phyloP scores from a whole-genome alignment of 2,113 vertebrate species.

The Chitala chitala region DNA sequence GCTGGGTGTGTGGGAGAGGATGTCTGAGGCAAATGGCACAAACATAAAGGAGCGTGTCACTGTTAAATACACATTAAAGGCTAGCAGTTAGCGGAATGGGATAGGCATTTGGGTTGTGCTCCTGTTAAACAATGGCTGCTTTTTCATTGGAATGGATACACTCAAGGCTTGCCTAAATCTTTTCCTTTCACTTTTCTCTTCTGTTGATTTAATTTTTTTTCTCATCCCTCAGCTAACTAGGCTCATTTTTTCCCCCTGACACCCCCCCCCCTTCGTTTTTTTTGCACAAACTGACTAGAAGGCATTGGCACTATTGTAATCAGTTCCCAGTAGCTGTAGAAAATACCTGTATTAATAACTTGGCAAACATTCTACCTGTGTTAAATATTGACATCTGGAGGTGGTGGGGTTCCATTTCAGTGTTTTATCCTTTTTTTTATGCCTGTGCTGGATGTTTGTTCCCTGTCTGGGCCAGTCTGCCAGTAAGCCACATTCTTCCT shows the following conservation, averaged over 20 bases:
- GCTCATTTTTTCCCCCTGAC: conserved; percentile 25
- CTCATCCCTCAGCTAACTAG: conserved; percentile 30
- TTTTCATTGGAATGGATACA: conserved; percentile 33
- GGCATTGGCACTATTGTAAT: conserved; percentile 54
- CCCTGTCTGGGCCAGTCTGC: conserved; percentile 31
- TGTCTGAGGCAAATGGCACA: background rate
- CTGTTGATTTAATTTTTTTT: conserved; percentile 44
- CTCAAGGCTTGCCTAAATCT: conserved; percentile 34
- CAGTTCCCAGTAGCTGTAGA: conserved; percentile 11
- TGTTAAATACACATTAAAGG: conserved; percentile 1
- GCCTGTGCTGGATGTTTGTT: conserved; percentile 35
- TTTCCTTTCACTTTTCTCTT: conserved; percentile 24
- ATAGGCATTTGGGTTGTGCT: conserved; percentile 39
- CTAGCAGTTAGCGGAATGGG: conserved; percentile 42
- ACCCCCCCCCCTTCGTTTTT: conserved; percentile 32
- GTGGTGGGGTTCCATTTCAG: background rate
- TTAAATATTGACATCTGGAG: too few relatives aligned
- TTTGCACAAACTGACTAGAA: conserved; percentile 42
- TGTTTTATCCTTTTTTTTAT: background rate
- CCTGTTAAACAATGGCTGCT: conserved; percentile 25
- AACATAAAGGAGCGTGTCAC: too few relatives aligned
- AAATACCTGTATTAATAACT: conserved; percentile 22
- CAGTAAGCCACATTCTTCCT: conserved; percentile 20
- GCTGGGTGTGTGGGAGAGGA: conserved; percentile 15
- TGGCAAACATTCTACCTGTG: conserved; percentile 27